Evolutionary conservation across 2,797 vertebrate species (phyloP), one percentile per base, ranked within the genome.

Genomic region (Ciconia nigra): DNA sequence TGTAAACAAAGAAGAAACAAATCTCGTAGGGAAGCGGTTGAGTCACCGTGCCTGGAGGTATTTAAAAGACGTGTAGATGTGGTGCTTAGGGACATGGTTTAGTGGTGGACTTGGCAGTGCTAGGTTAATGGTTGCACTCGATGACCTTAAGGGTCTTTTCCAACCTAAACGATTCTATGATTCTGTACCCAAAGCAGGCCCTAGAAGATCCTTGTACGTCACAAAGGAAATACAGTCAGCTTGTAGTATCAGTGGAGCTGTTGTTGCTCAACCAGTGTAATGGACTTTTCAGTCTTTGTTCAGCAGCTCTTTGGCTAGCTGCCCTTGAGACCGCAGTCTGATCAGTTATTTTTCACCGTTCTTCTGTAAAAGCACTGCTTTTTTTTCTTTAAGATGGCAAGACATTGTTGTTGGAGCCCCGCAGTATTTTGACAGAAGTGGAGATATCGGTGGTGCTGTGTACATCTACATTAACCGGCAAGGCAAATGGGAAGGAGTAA

Each of bases 331-430:
- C 33, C 25, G 16, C 55, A 31, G 35, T 62, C 31, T 7, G 15
- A 77, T 49, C 16, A 39, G 47, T 24, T 70, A 9, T 18, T 93
- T 67, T 79, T 85, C 67, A 71, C 31, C 51, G 14, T 69, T 94
- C 19, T 74, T 58, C 71, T 37, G 15, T 77, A 88, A 92, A 92
- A 86, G 13, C 15, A 15, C 20, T 77, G 20, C 1, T 8, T 42
- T 86, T 35, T 79, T 70, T 41, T 33, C 41, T 28, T 58, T 21
- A 71, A 99, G 99, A 66, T 99, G 99, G 99, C 98, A 99, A 93
- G 99, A 99, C 97, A 98, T 99, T 31, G 99, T 99, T 41, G 98
- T 99, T 22, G 99, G 99, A 97, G 99, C 99, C 2, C 99, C 99
- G 3, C 99, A 99, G 85, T 99, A 99, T 97, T 99, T 99, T 96